phyloP scores from a whole-genome alignment of 2,797 vertebrate species.

The Paratrypauchen microcephalus region DNA sequence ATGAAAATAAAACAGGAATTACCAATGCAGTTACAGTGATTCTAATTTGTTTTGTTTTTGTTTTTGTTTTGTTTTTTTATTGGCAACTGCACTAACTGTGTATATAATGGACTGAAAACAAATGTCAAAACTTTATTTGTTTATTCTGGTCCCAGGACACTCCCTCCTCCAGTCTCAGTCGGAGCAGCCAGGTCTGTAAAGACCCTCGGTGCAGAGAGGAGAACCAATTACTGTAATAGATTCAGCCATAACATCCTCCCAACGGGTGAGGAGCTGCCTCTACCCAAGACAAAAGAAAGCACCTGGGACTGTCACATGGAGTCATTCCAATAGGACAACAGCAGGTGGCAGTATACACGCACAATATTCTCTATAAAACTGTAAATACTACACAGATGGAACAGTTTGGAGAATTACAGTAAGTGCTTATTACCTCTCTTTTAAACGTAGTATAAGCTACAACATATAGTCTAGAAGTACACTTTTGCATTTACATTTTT shows the following conservation, averaged over 20 bases:
- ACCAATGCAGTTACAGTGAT: background rate
- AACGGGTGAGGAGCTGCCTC: background rate
- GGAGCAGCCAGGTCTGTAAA: background rate
- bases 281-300: background rate
- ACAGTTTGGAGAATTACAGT: too few relatives aligned
- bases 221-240: background rate
- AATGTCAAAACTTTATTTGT: background rate
- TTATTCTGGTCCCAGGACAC: background rate
- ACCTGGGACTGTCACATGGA: background rate
- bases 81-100: background rate
- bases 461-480: too few relatives aligned
- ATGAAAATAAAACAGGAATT: too few relatives aligned
- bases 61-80: too few relatives aligned
- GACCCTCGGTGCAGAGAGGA: background rate
- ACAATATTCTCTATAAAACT: background rate
- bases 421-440: too few relatives aligned
- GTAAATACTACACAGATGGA: too few relatives aligned
- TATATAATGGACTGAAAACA: background rate
- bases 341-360: conserved; percentile 3
- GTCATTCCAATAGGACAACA: background rate
- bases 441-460: too few relatives aligned
- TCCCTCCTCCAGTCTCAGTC: background rate
- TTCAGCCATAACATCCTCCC: background rate
- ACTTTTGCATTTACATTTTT: too few relatives aligned
- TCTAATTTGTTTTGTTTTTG: too few relatives aligned